These are phyloP conservation scores for Orthosia incerta DNA, from an alignment of 2,888 invertebrate species.

Conservation along the genomic window DNA sequence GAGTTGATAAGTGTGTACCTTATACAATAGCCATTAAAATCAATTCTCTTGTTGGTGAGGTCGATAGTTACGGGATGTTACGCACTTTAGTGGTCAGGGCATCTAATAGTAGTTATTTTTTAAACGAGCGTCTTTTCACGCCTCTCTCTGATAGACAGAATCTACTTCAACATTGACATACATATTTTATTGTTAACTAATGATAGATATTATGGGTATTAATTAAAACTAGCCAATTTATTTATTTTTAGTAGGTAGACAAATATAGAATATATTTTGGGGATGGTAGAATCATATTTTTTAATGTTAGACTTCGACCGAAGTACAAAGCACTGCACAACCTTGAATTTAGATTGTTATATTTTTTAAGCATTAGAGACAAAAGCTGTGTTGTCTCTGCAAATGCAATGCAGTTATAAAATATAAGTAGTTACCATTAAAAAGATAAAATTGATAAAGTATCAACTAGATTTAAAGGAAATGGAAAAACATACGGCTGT, in stretches of 20 bases:
- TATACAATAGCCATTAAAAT: constrained; percentile 17
- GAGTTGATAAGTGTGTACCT: no score
- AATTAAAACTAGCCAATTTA: constrained; percentile 37
- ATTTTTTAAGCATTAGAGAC: not conserved
- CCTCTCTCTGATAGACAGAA: constrained; percentile 20
- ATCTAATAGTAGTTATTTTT: constrained; percentile 3
- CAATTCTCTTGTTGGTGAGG: constrained; percentile 15
- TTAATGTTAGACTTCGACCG: constrained; percentile 22
- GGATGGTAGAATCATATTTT: constrained; percentile 47
- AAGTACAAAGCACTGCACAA: constrained; percentile 27
- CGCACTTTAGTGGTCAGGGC: constrained; percentile 19
- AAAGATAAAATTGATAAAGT: not conserved
- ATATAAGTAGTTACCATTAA: constrained; percentile 2
- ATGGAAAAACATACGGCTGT: not conserved
- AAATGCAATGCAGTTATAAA: constrained; percentile 49
- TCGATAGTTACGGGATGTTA: constrained; percentile 51
- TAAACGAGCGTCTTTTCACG: not conserved
- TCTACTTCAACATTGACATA: constrained; percentile 51
- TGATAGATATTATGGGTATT: constrained; percentile 56
- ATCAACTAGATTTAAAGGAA: not conserved
- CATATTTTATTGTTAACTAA: constrained; percentile 41
- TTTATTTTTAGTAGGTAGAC: constrained; percentile 38
- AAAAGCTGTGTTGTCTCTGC: not conserved
- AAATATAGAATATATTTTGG: constrained; percentile 46
- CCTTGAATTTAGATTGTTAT: constrained; percentile 5